phyloP scores from a whole-genome alignment of 2,888 invertebrate species.

The Iselma pallidipennis region DNA sequence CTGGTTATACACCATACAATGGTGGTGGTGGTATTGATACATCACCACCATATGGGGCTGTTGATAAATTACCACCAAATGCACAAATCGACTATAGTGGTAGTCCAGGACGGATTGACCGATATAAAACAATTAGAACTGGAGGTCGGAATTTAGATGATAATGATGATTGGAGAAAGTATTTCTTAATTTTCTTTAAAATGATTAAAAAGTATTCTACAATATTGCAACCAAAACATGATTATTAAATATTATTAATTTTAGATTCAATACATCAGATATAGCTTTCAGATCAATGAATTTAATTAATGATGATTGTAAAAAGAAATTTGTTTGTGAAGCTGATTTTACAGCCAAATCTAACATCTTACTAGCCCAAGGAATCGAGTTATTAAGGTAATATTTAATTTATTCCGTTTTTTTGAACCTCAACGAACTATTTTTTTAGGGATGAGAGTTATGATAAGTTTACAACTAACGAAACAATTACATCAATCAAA shows the following conservation, averaged over 20 bases:
- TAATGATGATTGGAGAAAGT: background rate
- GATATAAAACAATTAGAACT: background rate
- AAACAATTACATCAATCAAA: slow-evolving; percentile 22
- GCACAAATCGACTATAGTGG: slow-evolving; percentile 5
- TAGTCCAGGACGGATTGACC: background rate
- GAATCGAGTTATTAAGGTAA: slow-evolving; percentile 40
- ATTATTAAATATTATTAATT: slow-evolving; percentile 24
- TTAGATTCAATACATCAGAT: slow-evolving; percentile 47
- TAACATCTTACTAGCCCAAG: slow-evolving; percentile 42
- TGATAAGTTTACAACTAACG: slow-evolving; percentile 31
- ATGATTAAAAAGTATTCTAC: slow-evolving; percentile 6
- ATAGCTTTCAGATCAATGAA: slow-evolving; percentile 47
- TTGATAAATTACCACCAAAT: slow-evolving; percentile 14
- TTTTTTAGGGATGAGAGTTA: slow-evolving; percentile 37
- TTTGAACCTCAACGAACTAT: no score
- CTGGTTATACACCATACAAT: background rate
- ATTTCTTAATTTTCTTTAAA: slow-evolving; percentile 1
- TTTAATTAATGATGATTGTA: slow-evolving; percentile 51
- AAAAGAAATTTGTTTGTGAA: slow-evolving; percentile 59
- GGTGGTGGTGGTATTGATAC: slow-evolving; percentile 4
- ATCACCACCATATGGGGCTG: slow-evolving; percentile 12
- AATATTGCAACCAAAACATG: no score
- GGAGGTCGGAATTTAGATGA: background rate
- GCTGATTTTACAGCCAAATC: slow-evolving; percentile 56
- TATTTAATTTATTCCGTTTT: no score